These are phyloP conservation scores for Melanostigma gelatinosum DNA, from an alignment of 2,113 vertebrate species.

Conservation along the genomic window DNA sequence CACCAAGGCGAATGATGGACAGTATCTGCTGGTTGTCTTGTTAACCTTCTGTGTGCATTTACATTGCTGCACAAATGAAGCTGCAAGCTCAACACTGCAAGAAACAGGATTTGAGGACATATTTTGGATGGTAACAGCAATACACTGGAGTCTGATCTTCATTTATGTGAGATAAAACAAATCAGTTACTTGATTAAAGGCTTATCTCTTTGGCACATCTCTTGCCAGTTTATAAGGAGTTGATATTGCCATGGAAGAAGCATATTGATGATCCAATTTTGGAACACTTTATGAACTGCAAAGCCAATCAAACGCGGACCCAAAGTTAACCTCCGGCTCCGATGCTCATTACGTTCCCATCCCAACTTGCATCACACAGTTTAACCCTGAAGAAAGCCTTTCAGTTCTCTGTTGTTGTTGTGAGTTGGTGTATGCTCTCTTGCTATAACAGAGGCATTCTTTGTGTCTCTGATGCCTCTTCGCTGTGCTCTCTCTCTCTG, in stretches of 20 bases:
- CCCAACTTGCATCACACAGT: slow-evolving; percentile 7
- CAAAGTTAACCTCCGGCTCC: slow-evolving; percentile 9
- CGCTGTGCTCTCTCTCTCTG: slow-evolving; percentile 43
- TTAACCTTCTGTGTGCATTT: slow-evolving; percentile 9
- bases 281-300: neutral
- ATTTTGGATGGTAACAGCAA: neutral
- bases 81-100: slow-evolving; percentile 3
- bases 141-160: neutral
- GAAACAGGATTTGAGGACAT: neutral
- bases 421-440: slow-evolving; percentile 45
- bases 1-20: slow-evolving; percentile 1
- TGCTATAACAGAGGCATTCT: slow-evolving; percentile 64
- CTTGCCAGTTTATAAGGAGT: neutral
- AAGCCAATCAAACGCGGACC: slow-evolving; percentile 10
- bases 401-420: slow-evolving; percentile 53
- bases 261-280: neutral
- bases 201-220: slow-evolving; percentile 20
- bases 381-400: slow-evolving; percentile 42
- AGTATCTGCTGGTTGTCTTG: neutral
- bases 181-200: slow-evolving; percentile 11
- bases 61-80: neutral
- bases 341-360: slow-evolving; percentile 25
- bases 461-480: slow-evolving; percentile 64
- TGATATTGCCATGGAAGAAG: neutral
- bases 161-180: slow-evolving; percentile 14